Evolutionary conservation across 2,888 invertebrate species (phyloP), one percentile per base, ranked within the genome.

Genomic region (Pelosia muscerda): DNA sequence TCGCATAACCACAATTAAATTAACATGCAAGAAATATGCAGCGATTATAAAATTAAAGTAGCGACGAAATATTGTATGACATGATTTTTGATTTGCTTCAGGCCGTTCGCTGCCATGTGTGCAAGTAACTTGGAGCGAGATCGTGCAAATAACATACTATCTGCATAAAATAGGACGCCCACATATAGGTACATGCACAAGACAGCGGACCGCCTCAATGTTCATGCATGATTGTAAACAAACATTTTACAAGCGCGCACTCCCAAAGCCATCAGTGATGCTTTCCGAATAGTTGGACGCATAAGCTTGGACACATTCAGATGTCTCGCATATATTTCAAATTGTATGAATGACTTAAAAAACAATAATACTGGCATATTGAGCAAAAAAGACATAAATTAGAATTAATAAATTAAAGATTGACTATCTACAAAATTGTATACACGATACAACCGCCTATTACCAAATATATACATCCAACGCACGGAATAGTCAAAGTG

Each of bases 281-380:
- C 61, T 61, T 61, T 56, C 31, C 55, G 56, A 62, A 28, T 26
- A 42, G 56, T 26, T 56, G 61, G 66, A 66, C 61, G 49, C 61
- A 42, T 28, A 56, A 15, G 6, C 61, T 57, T 62, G 55, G n/a
- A 10, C 28, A 15, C 23, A 57, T 26, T 49, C 56, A 42, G 22
- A 23, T 4, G 57, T 62, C 61, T 66, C 61, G 38, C 22, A 49
- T 28, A 49, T 49, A 55, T 42, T 28, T 38, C 19, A 60, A 28
- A 5, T 42, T 8, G 54, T 53, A 34, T 22, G 8, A 22, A 22
- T 26, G 9, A 38, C 26, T 28, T n/a, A 54, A 11, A 28, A 56
- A 19, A 56, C 13, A 38, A 38, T 15, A 15, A 15, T 15, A n/a
- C n/a, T 49, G n/a, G 6, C 42, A 19, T 26, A 23, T 49, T 31